Conservation (phyloP, 1,140 invertebrate genomes). For the Heliconius hewitsoni region DNA sequence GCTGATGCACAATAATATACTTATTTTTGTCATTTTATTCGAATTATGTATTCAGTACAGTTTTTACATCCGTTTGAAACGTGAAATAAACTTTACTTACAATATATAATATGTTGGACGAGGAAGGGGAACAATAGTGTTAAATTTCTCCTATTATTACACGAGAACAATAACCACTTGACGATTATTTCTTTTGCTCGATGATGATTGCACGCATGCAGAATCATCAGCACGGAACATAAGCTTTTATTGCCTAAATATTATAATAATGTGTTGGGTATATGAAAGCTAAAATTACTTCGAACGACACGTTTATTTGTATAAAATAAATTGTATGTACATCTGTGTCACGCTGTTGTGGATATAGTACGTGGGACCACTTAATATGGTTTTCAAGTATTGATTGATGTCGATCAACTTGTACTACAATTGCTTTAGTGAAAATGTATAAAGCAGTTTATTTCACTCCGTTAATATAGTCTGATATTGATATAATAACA, state of each 20-base stretch:
- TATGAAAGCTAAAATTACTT: slow-evolving; percentile 25
- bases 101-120: slow-evolving; percentile 57
- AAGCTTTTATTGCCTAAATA: slow-evolving; percentile 36
- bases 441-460: too few relatives aligned
- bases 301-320: not conserved
- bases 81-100: slow-evolving; percentile 37
- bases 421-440: too few relatives aligned
- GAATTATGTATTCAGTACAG: slow-evolving; percentile 2
- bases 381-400: not conserved
- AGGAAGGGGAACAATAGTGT: slow-evolving; percentile 66
- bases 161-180: slow-evolving; percentile 55
- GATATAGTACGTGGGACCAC: not conserved
- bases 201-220: slow-evolving; percentile 46
- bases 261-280: slow-evolving; percentile 27
- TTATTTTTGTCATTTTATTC: slow-evolving; percentile 38
- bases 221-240: slow-evolving; percentile 54
- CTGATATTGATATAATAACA: too few relatives aligned
- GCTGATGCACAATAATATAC: slow-evolving; percentile 36
- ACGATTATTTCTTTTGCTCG: slow-evolving; percentile 54
- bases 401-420: not conserved
- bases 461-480: too few relatives aligned
- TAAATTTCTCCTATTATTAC: slow-evolving; percentile 70
- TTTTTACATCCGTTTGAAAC: slow-evolving; percentile 38
- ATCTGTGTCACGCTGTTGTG: not conserved
- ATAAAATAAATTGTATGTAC: not conserved